Conservation (phyloP, 2,113 vertebrate genomes). For the Kryptolebias marmoratus region DNA sequence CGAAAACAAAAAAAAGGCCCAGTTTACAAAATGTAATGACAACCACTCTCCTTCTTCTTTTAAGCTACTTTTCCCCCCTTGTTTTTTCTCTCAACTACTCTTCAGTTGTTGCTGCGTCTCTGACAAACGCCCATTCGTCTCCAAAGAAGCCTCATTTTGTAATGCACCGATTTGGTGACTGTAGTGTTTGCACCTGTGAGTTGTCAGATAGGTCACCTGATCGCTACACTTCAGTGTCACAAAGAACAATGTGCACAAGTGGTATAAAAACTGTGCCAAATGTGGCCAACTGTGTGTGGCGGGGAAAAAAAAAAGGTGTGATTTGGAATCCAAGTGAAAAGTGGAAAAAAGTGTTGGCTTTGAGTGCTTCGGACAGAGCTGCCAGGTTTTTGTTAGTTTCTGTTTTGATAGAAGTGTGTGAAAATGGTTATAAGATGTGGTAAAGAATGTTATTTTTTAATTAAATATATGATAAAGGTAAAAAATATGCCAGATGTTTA, state of each 20-base stretch:
- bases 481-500: not conserved
- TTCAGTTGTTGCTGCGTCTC: no score
- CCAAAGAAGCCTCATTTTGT: conserved; percentile 8
- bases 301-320: not conserved
- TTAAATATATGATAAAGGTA: not conserved
- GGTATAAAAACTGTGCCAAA: conserved; percentile 47
- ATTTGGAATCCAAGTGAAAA: conserved; percentile 41
- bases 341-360: conserved; percentile 32
- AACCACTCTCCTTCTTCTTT: not conserved
- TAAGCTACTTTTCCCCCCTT: not conserved
- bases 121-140: no score
- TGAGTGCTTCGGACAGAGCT: conserved; percentile 29
- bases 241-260: conserved; percentile 45
- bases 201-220: conserved; percentile 49
- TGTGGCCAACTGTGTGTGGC: conserved; percentile 2
- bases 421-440: conserved; percentile 11
- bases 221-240: conserved; percentile 26
- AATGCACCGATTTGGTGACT: conserved; percentile 59
- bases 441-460: not conserved
- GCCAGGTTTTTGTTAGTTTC: conserved; percentile 28
- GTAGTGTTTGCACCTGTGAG: conserved; percentile 66
- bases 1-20: no score
- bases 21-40: no score
- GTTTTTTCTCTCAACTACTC: not conserved
- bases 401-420: conserved; percentile 22